These are phyloP conservation scores for Seira ritae DNA, from an alignment of 2,888 invertebrate genomes.

Conservation along the genomic window DNA sequence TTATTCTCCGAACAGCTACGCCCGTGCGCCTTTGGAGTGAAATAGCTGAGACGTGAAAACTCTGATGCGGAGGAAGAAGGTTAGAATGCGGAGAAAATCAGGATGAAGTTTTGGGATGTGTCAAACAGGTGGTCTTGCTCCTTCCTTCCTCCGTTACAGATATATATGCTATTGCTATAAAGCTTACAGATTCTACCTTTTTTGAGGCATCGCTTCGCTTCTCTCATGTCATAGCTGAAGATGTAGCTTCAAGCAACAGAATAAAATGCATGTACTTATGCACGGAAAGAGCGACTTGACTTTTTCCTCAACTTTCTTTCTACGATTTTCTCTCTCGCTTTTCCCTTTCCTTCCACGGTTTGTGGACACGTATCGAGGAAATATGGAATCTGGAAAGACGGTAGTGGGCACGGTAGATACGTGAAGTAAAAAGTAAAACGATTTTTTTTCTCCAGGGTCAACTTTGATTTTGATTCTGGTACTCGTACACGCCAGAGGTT, in stretches of 20 bases:
- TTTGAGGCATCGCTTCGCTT: conserved; percentile 5
- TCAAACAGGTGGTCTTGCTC: conserved; percentile 65
- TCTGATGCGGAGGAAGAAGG: background rate
- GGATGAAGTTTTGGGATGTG: conserved; percentile 41
- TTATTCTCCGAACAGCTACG: background rate
- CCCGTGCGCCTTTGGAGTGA: background rate
- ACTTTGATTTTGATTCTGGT: conserved; percentile 19
- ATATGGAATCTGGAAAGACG: background rate
- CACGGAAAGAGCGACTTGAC: conserved; percentile 17
- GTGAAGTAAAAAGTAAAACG: background rate
- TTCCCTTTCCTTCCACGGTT: background rate
- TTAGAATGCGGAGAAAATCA: background rate
- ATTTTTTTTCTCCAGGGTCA: conserved; percentile 31
- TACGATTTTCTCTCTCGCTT: background rate
- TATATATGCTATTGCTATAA: too few species aligned
- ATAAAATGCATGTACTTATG: background rate
- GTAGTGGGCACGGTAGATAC: background rate
- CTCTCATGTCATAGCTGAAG: background rate
- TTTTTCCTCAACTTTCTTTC: background rate
- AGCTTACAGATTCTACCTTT: too few species aligned
- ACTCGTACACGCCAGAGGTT: background rate
- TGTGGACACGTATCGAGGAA: conserved; percentile 1
- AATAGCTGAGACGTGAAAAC: background rate
- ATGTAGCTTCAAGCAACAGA: background rate
- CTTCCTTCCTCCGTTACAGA: conserved; percentile 34